Evolutionary conservation across 64 coral and sea anemone species (phyloP).

Genomic region (Pocillopora damicornis): DNA sequence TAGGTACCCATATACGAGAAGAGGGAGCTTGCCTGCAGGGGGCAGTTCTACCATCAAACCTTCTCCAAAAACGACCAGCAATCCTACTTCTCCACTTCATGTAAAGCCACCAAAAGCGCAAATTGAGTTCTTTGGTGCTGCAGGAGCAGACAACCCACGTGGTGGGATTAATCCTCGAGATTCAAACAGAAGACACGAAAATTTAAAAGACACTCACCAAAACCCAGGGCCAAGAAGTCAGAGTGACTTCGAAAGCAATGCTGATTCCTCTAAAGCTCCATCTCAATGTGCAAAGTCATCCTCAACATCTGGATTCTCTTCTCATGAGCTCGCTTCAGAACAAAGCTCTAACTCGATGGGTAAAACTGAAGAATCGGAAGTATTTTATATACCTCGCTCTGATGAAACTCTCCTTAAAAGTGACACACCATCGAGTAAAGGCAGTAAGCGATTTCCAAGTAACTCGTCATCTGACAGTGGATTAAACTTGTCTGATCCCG

Average conservation of each 20-base stretch:
- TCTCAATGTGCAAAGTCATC: not conserved
- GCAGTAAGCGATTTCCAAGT: conserved; percentile 19
- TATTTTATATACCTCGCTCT: not conserved
- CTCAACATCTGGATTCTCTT: not conserved
- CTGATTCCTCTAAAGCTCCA: not conserved
- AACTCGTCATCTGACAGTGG: conserved; percentile 30
- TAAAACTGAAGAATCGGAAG: conserved; percentile 6
- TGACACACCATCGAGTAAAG: not conserved
- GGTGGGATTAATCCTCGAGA: not conserved
- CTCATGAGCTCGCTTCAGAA: not conserved
- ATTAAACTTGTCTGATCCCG: conserved; percentile 15
- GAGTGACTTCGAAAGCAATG: not conserved
- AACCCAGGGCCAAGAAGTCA: not conserved
- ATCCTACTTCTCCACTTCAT: not conserved
- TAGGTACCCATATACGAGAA: conserved; percentile 33
- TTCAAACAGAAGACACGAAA: not conserved
- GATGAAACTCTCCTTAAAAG: not conserved
- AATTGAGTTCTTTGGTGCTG: not conserved
- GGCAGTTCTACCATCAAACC: conserved; percentile 10
- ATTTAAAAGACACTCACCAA: not conserved
- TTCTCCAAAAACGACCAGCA: conserved; percentile 10
- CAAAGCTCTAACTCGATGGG: not conserved
- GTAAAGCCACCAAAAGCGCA: not conserved
- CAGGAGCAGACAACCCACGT: not conserved
- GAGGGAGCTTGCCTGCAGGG: conserved; percentile 4